These are phyloP conservation scores for Vanessa cardui DNA, from an alignment of 2,888 invertebrate genomes.

Conservation along the genomic window DNA sequence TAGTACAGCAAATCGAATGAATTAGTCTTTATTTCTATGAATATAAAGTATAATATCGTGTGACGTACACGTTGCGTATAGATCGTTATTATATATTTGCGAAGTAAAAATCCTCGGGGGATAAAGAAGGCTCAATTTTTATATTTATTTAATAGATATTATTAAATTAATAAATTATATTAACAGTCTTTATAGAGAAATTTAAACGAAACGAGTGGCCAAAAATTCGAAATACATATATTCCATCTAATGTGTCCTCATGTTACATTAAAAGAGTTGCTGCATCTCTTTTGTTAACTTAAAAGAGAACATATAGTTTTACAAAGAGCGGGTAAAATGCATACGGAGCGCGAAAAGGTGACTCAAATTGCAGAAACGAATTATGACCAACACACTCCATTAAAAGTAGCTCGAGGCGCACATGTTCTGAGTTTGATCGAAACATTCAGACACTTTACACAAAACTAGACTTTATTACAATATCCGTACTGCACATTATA, in stretches of 20 bases:
- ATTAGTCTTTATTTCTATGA: background rate
- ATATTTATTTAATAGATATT: too few relatives aligned
- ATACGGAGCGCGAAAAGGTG: constrained; percentile 28
- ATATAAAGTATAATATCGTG: background rate
- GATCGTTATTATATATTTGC: background rate
- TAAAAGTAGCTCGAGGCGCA: constrained; percentile 24
- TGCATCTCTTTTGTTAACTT: background rate
- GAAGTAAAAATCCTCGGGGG: background rate
- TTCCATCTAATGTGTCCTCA: background rate
- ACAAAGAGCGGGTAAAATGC: constrained; percentile 19
- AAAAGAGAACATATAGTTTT: constrained; percentile 6
- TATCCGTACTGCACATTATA: background rate
- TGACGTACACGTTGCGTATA: background rate
- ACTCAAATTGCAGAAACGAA: constrained; percentile 30
- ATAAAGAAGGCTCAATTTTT: background rate
- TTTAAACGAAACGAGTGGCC: background rate
- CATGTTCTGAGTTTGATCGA: constrained; percentile 12
- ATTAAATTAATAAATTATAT: too few relatives aligned
- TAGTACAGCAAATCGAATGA: constrained; percentile 15
- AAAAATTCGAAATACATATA: background rate
- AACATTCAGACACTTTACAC: constrained; percentile 12
- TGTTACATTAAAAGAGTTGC: background rate
- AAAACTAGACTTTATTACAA: constrained; percentile 16
- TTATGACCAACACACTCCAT: constrained; percentile 29
- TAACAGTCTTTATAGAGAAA: background rate